These are phyloP conservation scores for Drosophila littoralis DNA, from an alignment of 1,140 invertebrate species.

Conservation along the genomic window DNA sequence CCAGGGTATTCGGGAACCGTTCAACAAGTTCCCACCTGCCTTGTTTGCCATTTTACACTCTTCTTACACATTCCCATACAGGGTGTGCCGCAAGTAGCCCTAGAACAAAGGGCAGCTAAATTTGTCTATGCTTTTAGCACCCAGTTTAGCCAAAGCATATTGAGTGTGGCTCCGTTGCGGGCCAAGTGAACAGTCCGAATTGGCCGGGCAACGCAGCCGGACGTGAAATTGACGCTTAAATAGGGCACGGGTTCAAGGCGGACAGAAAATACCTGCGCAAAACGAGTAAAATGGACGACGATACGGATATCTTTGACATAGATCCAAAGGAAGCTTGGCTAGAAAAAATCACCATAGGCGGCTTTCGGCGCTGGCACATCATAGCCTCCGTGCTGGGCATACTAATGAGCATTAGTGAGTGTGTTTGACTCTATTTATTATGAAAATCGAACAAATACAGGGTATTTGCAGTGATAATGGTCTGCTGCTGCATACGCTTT, in stretches of 20 bases:
- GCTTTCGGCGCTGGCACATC: conserved; percentile 88
- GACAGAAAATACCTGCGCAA: conserved; percentile 1
- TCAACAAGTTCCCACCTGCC: neutral
- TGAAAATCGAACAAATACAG: neutral
- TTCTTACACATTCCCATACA: conserved; percentile 21
- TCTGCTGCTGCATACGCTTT: conserved; percentile 94
- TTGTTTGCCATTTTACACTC: conserved; percentile 60
- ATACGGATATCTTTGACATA: conserved; percentile 59
- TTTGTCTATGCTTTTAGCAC: conserved; percentile 34
- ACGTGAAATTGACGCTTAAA: conserved; percentile 34
- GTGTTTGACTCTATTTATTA: neutral
- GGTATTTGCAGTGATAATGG: conserved; percentile 87
- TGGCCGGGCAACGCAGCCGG: conserved; percentile 55
- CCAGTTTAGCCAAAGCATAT: conserved; percentile 32
- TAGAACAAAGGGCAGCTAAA: neutral
- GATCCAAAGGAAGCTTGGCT: conserved; percentile 86
- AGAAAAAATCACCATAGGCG: conserved; percentile 85
- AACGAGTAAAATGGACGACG: conserved; percentile 57
- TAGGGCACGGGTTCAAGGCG: neutral
- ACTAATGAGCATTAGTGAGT: conserved; percentile 69
- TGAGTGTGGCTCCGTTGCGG: conserved; percentile 22
- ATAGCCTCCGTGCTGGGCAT: conserved; percentile 87
- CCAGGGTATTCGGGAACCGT: conserved; percentile 15
- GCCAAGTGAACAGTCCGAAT: conserved; percentile 54
- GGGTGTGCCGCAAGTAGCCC: conserved; percentile 27